Base-by-base conservation (phyloP, 2,797 vertebrate species). In the Melanogrammus aeglefinus region DNA sequence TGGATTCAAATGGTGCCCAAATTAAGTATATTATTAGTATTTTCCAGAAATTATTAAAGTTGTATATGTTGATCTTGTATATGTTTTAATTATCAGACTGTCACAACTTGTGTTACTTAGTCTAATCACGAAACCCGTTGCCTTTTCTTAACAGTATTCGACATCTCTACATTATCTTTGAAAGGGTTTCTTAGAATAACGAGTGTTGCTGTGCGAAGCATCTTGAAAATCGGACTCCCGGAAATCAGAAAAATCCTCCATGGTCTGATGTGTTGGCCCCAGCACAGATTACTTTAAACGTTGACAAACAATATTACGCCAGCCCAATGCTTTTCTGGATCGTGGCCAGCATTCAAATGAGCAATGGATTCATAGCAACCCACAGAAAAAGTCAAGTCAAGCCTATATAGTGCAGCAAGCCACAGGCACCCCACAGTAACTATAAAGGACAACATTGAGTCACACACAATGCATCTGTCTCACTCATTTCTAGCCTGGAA, bases 401-500 rank as follows among this genome's bases (percentile, higher is more conserved):
- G 70, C 73, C 69, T 75, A 27, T 75, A 27, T 41, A 38, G 73
- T 16, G 72, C 1, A 6, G 71, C 36, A 33, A 74, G 70, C 66
- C 75, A 21, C 24, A 3, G 39, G 75, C 13, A 73, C 75, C 73
- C 81, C 27, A 70, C 70, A 39, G 12, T 78, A 76, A 76, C 74
- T 79, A 27, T 27, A 6, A 78, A 75, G 78, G 81, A 77, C 73
- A 57, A 74, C 79, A 72, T 85, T 87, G 81, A 85, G 47, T 31
- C 47, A 74, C 69, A 83, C 84, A 87, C 87, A 88, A 86, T 83
- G 76, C 79, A 79, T 78, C 47, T 73, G 84, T 83, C 82, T 84
- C 57, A 57, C 86, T 73, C 76, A 33, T 84, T 86, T 85, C 84
- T 81, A 82, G 75, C 66, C 29, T 80, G 79, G 24, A 73, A 27